These are phyloP conservation scores for Tetanocera ferruginea DNA, from an alignment of 2,888 invertebrate genomes.

Conservation along the genomic window DNA sequence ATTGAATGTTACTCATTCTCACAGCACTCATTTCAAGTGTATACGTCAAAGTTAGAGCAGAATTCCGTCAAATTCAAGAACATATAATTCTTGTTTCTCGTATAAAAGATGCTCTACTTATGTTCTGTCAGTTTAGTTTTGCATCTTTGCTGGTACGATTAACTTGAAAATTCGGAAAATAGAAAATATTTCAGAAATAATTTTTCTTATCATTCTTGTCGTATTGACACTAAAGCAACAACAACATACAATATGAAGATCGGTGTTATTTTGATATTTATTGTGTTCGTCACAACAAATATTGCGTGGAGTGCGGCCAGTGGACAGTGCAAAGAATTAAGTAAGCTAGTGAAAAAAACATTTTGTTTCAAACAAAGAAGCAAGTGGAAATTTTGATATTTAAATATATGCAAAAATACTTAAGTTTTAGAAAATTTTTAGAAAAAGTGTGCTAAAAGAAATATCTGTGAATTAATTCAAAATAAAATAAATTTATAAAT, in stretches of 20 bases:
- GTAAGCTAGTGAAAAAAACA: slow-evolving; percentile 20
- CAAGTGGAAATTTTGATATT: too few species aligned
- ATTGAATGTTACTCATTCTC: too few species aligned
- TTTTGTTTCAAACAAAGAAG: too few species aligned
- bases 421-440: too few species aligned
- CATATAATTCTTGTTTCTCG: neutral
- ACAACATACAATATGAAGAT: slow-evolving; percentile 1
- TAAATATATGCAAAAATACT: too few species aligned
- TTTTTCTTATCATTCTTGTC: neutral
- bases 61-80: too few species aligned
- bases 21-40: neutral
- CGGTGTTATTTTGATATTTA: slow-evolving; percentile 52
- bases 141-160: slow-evolving; percentile 11
- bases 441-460: too few species aligned
- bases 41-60: neutral
- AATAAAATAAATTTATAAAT: too few species aligned
- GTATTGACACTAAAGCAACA: neutral
- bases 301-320: neutral
- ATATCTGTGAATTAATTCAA: too few species aligned
- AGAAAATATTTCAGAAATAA: neutral
- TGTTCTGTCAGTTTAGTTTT: slow-evolving; percentile 10
- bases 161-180: slow-evolving; percentile 2
- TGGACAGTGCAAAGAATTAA: slow-evolving; percentile 40
- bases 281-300: slow-evolving; percentile 52
- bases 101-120: slow-evolving; percentile 20